phyloP scores from a whole-genome alignment of 2,888 invertebrate species.

The Dugesia japonica region DNA sequence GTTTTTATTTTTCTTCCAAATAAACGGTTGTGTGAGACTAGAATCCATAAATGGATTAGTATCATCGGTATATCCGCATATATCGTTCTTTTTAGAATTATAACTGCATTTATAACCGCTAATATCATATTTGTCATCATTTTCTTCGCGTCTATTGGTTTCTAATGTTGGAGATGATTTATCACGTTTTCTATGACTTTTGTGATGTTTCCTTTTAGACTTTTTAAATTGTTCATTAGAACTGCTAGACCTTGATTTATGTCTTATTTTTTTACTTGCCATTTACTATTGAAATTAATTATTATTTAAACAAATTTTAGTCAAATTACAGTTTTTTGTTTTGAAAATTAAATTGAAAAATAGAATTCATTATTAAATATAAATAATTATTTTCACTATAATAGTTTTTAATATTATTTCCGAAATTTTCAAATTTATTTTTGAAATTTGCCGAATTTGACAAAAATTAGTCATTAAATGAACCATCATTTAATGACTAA shows the following conservation, averaged over 20 bases:
- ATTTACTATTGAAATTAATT: background rate
- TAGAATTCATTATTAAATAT: too few species aligned
- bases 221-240: background rate
- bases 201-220: background rate
- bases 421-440: too few species aligned
- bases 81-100: background rate
- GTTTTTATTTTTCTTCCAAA: slow-evolving; percentile 85
- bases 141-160: background rate
- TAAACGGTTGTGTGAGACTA: slow-evolving; percentile 77
- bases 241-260: background rate
- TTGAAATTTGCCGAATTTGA: too few species aligned
- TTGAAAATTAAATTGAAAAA: too few species aligned
- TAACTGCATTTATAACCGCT: background rate
- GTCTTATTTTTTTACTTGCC: background rate
- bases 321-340: too few species aligned
- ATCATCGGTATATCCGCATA: slow-evolving; percentile 74
- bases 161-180: background rate
- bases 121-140: background rate
- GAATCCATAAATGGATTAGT: slow-evolving; percentile 98
- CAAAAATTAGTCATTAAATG: too few species aligned
- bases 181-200: background rate
- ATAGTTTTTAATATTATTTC: too few species aligned
- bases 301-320: background rate
- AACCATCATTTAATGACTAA: too few species aligned
- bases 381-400: too few species aligned